Evolutionary conservation across 2,797 vertebrate genomes (phyloP), one percentile per base, ranked within the genome.

Genomic region (Sebastes vulpes): DNA sequence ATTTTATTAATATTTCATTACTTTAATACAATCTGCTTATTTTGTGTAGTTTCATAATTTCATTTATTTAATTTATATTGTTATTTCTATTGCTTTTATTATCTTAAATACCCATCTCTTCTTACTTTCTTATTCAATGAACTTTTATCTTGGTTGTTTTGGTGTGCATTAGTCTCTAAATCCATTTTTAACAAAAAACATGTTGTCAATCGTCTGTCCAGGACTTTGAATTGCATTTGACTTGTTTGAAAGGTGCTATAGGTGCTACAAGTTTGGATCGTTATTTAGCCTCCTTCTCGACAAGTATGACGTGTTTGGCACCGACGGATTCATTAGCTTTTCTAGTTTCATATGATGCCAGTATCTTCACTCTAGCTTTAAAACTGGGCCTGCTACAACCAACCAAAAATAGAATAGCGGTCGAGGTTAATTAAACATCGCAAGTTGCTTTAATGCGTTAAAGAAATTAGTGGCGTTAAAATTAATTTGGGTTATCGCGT

Each of bases 11-110:
- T 38, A 38, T 38, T 38, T 38, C 35, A 38, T 5, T 38, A 0
- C 5, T 38, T 38, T 38, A 38, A 0, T 38, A 38, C 35, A 38
- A 38, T 14, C 35, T 2, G 11, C 35, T 38, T 38, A 38, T 38
- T 38, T 38, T 38, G 35, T 35, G 32, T 12, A 35, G 11, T 38
- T 38, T 38, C 35, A 38, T 35, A 38, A 12, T 38, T 12, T 12
- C 1, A 38, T 38, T 38, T 38, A 38, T 38, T 14, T 38, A 5
- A 38, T 38, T 38, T 38, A 0, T 1, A 2, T 16, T 0, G 38
- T 42, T 42, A 42, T 42, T 42, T 42, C 0, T 16, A 42, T 42
- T 42, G 2, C 14, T 42, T 42, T 42, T 14, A 42, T 42, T 42
- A 42, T 42, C 38, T 42, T 42, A 16, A 42, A 42, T 42, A 42